phyloP scores from a whole-genome alignment of 1,140 invertebrate genomes.

The Mercenaria mercenaria region DNA sequence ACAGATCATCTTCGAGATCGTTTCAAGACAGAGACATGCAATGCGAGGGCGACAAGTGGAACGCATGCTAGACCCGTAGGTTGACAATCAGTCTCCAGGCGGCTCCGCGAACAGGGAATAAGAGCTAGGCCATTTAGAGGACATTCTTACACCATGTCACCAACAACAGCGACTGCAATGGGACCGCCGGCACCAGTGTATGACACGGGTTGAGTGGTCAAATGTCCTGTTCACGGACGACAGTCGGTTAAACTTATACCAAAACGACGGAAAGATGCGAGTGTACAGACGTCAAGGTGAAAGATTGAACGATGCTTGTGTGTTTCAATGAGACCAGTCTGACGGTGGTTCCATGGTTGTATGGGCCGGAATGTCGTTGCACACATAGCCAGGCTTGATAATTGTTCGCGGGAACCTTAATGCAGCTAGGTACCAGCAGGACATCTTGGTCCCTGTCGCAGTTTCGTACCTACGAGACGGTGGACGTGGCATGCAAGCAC shows the following conservation, averaged over 20 bases:
- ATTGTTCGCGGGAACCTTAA: no score
- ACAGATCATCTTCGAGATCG: no score
- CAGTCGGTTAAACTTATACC: no score
- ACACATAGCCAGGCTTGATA: constrained; percentile 6
- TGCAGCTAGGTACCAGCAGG: no score
- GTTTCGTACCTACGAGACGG: not conserved
- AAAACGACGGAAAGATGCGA: constrained; percentile 28
- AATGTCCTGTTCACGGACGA: no score
- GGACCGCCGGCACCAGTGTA: constrained; percentile 25
- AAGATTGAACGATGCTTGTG: constrained; percentile 6
- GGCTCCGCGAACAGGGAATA: no score
- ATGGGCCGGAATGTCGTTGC: constrained; percentile 27
- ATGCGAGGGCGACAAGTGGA: not conserved
- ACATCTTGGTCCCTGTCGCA: no score
- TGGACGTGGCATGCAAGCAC: not conserved
- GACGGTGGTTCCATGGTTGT: constrained; percentile 41
- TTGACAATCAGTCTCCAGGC: no score
- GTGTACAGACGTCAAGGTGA: constrained; percentile 43
- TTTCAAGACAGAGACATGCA: not conserved
- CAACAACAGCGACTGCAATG: not conserved
- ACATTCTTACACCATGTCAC: constrained; percentile 20
- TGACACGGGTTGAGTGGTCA: no score
- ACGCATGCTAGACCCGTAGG: not conserved
- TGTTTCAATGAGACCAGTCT: constrained; percentile 2
- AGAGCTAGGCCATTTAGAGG: constrained; percentile 25